Evolutionary conservation across 2,888 invertebrate genomes (phyloP).

Genomic region (Meloe dianella): DNA sequence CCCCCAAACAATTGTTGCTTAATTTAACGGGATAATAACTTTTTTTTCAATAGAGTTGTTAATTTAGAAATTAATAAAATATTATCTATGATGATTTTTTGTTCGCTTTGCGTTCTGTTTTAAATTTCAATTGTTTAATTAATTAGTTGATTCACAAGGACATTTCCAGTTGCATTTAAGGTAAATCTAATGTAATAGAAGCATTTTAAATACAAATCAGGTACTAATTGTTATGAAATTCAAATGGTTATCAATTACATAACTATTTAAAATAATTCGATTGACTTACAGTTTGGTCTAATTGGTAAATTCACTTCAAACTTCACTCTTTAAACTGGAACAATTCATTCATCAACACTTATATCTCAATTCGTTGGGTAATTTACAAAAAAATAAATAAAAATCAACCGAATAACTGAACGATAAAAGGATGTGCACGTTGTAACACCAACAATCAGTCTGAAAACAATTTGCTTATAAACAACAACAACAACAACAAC

Average conservation of each 20-base stretch:
- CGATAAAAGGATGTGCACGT: neutral
- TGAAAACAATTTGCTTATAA: constrained; percentile 25
- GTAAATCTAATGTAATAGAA: no score
- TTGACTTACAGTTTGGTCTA: neutral
- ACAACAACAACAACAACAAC: no score
- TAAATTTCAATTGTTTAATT: no score
- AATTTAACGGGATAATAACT: no score
- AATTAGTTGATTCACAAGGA: no score
- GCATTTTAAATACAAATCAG: neutral
- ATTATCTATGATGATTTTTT: no score
- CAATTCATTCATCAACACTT: no score
- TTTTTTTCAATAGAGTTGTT: no score
- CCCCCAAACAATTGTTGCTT: neutral
- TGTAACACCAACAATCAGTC: constrained; percentile 18
- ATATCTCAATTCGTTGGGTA: neutral
- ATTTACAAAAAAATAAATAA: neutral
- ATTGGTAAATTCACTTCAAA: neutral
- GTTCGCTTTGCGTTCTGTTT: no score
- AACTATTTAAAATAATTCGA: neutral
- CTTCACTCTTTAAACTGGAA: neutral
- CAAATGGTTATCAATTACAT: neutral
- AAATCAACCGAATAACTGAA: neutral
- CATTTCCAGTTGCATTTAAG: no score
- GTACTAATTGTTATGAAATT: neutral
- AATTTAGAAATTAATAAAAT: no score